Evolutionary conservation across 2,797 vertebrate genomes (phyloP).

Genomic region (Danio albolineatus): DNA sequence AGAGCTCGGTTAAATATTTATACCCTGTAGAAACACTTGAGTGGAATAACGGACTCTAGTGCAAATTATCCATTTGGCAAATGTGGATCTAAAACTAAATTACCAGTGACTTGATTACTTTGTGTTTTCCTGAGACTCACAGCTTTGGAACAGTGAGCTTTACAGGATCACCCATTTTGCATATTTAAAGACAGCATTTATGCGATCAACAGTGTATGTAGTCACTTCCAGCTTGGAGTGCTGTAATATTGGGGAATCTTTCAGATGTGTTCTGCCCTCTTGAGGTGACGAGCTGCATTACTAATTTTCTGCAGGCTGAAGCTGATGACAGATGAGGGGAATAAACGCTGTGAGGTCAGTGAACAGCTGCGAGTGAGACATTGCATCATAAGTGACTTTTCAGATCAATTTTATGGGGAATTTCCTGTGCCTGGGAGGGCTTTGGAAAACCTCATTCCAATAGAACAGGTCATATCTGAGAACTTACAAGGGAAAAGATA

Average conservation of each 20-base stretch:
- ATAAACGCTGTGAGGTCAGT: neutral
- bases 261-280: neutral
- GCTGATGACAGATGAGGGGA: neutral
- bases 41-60: neutral
- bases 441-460: slow-evolving; percentile 2
- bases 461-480: slow-evolving; percentile 21
- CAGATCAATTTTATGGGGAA: slow-evolving; percentile 9
- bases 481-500: neutral
- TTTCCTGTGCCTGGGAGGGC: neutral
- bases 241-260: neutral
- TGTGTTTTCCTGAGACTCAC: neutral
- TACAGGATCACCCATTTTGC: neutral
- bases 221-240: neutral
- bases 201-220: neutral
- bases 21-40: slow-evolving; percentile 14
- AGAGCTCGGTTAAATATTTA: slow-evolving; percentile 53
- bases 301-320: neutral
- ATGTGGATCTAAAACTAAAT: slow-evolving; percentile 10
- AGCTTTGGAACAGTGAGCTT: neutral
- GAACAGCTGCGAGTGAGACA: slow-evolving; percentile 5
- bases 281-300: neutral
- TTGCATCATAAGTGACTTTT: slow-evolving; percentile 29
- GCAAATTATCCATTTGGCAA: neutral
- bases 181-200: neutral
- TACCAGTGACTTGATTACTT: neutral